Evolutionary conservation across 2,888 invertebrate species (phyloP), one percentile per base, ranked within the genome.

Genomic region (Glomeris marginata): DNA sequence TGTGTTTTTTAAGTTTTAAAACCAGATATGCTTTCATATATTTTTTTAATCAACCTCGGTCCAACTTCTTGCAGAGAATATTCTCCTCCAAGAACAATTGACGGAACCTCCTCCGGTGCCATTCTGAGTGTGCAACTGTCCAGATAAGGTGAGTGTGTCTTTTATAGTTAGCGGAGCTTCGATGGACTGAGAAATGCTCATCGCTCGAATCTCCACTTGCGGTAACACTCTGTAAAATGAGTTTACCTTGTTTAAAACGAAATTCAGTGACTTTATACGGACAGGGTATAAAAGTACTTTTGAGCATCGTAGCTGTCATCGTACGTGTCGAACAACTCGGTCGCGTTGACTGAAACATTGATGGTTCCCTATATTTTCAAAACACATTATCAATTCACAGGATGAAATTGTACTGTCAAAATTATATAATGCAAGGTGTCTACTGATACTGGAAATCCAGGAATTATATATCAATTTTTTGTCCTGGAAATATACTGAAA

Each of bases 141-240:
- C 69, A 10, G 84, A 80, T 60, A 95, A 70, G 0, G 81, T 81
- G 57, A 84, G 77, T 1, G 88, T 90, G 61, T 95, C 86, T 59
- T 80, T 78, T 47, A 80, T 68, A 0, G 91, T 90, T 21, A 95
- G 71, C 0, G 94, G 94, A 42, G 88, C 84, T 66, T 95, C 92
- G 43, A 95, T 85, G 0, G 91, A 90, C 65, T 94, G 92, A 18
- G 81, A 78, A 62, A 94, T 83, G 42, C 81, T 82, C 84, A 94
- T 88, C 10, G 85, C 85, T n/a, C 84, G 87, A 34, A 94, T 79
- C 72, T 94, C 92, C 56, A 94, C 74, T 53, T 72, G 76, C 13
- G 90, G 87, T 60, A 85, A 69, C 5, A 22, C 20, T 36, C 48
- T 47, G 45, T 42, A 48, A 22, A 21, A 34, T 35, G 35, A 3